Evolutionary conservation across 2,888 invertebrate genomes (phyloP).

Genomic region (Acrobasis consociella): DNA sequence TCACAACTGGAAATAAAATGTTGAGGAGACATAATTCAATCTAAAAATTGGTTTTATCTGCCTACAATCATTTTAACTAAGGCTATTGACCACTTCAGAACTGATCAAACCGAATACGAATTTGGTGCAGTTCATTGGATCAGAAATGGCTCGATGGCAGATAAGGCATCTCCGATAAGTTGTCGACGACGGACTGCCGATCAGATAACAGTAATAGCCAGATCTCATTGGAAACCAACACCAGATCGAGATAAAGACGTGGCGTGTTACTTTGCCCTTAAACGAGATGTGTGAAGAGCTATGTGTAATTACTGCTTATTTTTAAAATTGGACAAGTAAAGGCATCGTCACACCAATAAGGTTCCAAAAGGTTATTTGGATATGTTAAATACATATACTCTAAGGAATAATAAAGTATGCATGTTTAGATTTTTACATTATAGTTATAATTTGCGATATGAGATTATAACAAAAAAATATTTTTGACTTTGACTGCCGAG

Average conservation of each 20-base stretch:
- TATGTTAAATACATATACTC: too few relatives aligned
- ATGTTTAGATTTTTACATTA: too few relatives aligned
- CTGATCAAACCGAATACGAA: constrained; percentile 52
- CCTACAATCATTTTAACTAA: constrained; percentile 13
- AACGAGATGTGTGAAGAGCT: constrained; percentile 28
- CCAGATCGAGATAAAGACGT: constrained; percentile 51
- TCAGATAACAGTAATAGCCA: constrained; percentile 54
- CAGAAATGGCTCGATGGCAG: constrained; percentile 56
- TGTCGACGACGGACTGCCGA: constrained; percentile 53
- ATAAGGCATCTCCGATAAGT: constrained; percentile 54
- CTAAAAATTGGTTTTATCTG: background rate
- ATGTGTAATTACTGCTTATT: constrained; percentile 24
- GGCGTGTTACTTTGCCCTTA: constrained; percentile 29
- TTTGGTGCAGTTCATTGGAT: constrained; percentile 49
- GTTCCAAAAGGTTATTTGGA: background rate
- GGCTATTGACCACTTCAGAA: constrained; percentile 44
- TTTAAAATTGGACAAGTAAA: constrained; percentile 24
- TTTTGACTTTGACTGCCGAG: too few relatives aligned
- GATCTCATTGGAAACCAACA: constrained; percentile 56
- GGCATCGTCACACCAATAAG: background rate
- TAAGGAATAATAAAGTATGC: too few relatives aligned
- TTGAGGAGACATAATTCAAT: too few relatives aligned
- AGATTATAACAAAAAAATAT: too few relatives aligned
- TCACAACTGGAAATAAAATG: too few relatives aligned
- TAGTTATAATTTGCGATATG: too few relatives aligned